These are phyloP conservation scores for Sorex maritimensis DNA, from an alignment of 2,797 vertebrate species.

Conservation along the genomic window DNA sequence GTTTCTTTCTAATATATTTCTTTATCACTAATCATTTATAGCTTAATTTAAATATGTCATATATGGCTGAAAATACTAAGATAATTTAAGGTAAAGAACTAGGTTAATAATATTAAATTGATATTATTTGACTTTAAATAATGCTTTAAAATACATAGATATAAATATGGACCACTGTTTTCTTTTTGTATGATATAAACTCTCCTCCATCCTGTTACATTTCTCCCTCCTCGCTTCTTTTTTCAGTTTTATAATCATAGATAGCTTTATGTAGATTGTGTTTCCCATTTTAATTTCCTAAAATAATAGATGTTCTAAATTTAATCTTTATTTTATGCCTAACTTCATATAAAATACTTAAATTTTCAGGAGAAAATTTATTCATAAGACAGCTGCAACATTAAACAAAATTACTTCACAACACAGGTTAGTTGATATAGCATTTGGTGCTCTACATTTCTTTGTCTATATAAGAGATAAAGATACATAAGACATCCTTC, in stretches of 20 bases:
- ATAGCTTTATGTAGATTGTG: neutral
- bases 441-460: slow-evolving; percentile 65
- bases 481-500: neutral
- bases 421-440: slow-evolving; percentile 72
- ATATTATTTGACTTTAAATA: too few relatives aligned
- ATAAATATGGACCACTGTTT: slow-evolving; percentile 22
- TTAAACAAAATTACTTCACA: slow-evolving; percentile 78
- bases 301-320: slow-evolving; percentile 74
- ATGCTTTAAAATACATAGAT: slow-evolving; percentile 53
- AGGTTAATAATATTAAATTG: slow-evolving; percentile 68
- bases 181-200: neutral
- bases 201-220: neutral
- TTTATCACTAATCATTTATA: slow-evolving; percentile 66
- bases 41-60: slow-evolving; percentile 51
- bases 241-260: neutral
- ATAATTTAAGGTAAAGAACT: slow-evolving; percentile 67
- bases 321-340: slow-evolving; percentile 67
- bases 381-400: slow-evolving; percentile 80
- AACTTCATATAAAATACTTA: slow-evolving; percentile 84
- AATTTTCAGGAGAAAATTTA: slow-evolving; percentile 79
- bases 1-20: slow-evolving; percentile 54
- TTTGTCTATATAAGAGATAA: slow-evolving; percentile 61
- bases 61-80: slow-evolving; percentile 46
- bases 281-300: slow-evolving; percentile 67
- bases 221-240: neutral